Percentiles rank a stretch among this genome's conserved stretches.
These are phyloP conservation scores for Tetrao urogallus DNA, from an alignment of 2,113 vertebrate species.

Conservation along the genomic window DNA sequence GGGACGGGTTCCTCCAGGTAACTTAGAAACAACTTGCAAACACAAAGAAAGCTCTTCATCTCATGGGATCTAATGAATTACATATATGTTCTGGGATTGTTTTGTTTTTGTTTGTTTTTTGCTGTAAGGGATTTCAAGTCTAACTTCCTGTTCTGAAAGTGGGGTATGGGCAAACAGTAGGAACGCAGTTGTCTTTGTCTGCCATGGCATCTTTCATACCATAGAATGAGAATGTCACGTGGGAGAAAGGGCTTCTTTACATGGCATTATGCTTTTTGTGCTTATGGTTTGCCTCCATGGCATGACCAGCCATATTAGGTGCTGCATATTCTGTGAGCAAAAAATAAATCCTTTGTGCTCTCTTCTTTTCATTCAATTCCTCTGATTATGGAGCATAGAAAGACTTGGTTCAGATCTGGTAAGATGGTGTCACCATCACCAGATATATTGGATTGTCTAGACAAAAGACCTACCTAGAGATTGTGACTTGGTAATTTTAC, in stretches of 20 bases:
- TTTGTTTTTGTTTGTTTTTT: neutral
- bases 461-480: neutral
- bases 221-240: neutral
- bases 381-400: neutral
- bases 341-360: neutral
- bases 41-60: neutral
- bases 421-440: neutral
- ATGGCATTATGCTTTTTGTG: fast-evolving
- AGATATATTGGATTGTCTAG: neutral
- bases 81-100: too few species aligned
- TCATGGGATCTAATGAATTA: neutral
- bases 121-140: neutral
- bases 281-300: neutral
- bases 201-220: neutral
- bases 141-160: neutral
- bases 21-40: neutral
- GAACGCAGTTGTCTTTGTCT: neutral
- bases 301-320: neutral
- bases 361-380: neutral
- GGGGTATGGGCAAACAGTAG: neutral
- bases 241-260: fast-evolving
- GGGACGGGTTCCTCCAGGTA: neutral
- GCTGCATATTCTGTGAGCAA: neutral
- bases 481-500: neutral
- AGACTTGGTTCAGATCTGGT: neutral